These are phyloP conservation scores for Cyanocitta stelleri DNA, from an alignment of 2,113 vertebrate species.

Conservation along the genomic window DNA sequence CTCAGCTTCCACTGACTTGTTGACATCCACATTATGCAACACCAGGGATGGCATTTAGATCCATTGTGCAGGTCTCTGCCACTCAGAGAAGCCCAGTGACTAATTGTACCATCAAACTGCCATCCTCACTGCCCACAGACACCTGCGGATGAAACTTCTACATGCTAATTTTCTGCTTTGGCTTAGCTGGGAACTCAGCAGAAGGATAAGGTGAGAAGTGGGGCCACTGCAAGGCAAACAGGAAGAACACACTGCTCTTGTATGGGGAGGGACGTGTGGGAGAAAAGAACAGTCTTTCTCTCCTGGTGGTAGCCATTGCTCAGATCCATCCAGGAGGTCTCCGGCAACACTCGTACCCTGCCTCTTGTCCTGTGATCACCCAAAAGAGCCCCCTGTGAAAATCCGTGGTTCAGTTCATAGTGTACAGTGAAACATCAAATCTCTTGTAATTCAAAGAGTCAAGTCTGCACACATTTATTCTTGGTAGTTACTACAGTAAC, in stretches of 20 bases:
- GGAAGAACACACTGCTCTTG: neutral
- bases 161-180: neutral
- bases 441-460: neutral
- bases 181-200: neutral
- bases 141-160: neutral
- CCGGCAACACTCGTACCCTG: neutral
- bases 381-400: neutral
- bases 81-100: neutral
- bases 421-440: neutral
- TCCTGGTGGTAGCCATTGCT: fast-evolving
- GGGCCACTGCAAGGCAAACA: neutral
- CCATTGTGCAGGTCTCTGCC: fast-evolving
- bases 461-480: neutral
- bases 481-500: neutral
- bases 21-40: neutral
- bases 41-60: neutral
- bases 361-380: neutral
- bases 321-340: neutral
- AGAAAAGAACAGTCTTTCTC: neutral
- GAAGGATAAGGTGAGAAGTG: neutral
- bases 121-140: neutral
- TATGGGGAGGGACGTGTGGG: fast-evolving
- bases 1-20: neutral
- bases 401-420: neutral
- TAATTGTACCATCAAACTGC: neutral